Base-by-base conservation (phyloP, 1,140 invertebrate species). In the Neuroterus valhalla region DNA sequence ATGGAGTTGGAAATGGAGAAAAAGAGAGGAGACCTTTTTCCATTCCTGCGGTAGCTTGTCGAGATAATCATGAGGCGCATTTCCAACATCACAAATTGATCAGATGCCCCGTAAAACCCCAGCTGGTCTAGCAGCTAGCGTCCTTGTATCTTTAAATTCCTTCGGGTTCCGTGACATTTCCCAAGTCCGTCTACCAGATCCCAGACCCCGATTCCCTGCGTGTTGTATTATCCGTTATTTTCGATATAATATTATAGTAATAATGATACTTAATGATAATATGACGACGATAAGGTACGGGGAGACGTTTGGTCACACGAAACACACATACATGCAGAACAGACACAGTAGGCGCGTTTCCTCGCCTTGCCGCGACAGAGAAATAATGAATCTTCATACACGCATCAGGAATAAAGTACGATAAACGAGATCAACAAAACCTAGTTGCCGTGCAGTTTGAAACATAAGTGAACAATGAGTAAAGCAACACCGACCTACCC, bases 151-250 rank as follows among this genome's bases (percentile, higher is more conserved):
- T 75, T 82, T 84, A 78, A 75, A 83, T 81, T 81, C 82, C 84
- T 78, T 75, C 77, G 72, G 48, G 74, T 71, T 74, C 76, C 79
- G 70, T 76, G 46, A 48, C 74, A 38, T 77, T 77, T 62, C 78
- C 74, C 73, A n/a, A 74, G 70, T 72, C 74, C 78, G 77, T 80
- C 78, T 79, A 72, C 76, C 11, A 71, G n/a, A 19, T 66, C 81
- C 77, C 71, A 66, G 67, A 71, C 85, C 84, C 84, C 82, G 81
- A 88, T 87, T 87, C 86, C 89, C 85, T 89, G 89, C 89, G 87
- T 89, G 87, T 90, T 89, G 87, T 90, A 89, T 90, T 90, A 90
- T 89, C 87, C 88, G 89, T 88, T 90, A 89, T 90, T 90, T 90
- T 89, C 89, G 88, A 89, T 90, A 89, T 90, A 89, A 85, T 86